phyloP scores from a whole-genome alignment of 2,888 invertebrate genomes.

The Rhodophaea formosa region DNA sequence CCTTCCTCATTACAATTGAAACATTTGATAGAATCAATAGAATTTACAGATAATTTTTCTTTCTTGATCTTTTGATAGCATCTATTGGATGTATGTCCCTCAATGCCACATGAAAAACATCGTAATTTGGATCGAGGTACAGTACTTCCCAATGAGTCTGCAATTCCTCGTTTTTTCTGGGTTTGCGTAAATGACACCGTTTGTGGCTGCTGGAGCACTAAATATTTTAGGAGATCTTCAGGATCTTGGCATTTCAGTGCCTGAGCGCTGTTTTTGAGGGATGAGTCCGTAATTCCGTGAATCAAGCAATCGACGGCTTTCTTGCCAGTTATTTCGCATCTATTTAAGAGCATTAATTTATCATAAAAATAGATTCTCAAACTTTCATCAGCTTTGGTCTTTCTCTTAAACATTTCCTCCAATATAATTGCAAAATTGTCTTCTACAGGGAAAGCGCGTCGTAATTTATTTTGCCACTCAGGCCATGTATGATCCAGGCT shows the following conservation, averaged over 20 bases:
- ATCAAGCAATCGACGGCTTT: slow-evolving; percentile 33
- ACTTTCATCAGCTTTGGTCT: slow-evolving; percentile 20
- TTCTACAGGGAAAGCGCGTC: slow-evolving; percentile 27
- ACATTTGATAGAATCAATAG: not conserved
- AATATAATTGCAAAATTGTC: slow-evolving; percentile 29
- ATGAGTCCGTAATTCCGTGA: slow-evolving; percentile 26
- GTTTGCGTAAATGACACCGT: not conserved
- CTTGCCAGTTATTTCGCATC: slow-evolving; percentile 26
- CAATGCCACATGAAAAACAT: not conserved
- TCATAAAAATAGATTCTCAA: slow-evolving; percentile 28
- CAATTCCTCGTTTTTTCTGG: not conserved
- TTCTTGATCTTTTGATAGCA: slow-evolving; percentile 1
- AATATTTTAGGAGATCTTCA: slow-evolving; percentile 26
- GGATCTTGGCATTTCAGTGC: slow-evolving; percentile 27
- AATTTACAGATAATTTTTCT: not conserved
- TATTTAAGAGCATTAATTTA: slow-evolving; percentile 24
- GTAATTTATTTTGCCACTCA: slow-evolving; percentile 30
- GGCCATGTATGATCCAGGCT: slow-evolving; percentile 23
- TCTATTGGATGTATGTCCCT: slow-evolving; percentile 5
- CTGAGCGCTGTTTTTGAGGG: slow-evolving; percentile 26
- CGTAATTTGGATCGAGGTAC: not conserved
- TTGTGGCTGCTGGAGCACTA: slow-evolving; percentile 18
- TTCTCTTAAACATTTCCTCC: slow-evolving; percentile 27
- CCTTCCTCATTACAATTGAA: slow-evolving; percentile 21
- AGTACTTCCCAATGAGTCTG: not conserved